Conservation (phyloP, 2,888 invertebrate genomes). For the Strigamia maritima region DNA sequence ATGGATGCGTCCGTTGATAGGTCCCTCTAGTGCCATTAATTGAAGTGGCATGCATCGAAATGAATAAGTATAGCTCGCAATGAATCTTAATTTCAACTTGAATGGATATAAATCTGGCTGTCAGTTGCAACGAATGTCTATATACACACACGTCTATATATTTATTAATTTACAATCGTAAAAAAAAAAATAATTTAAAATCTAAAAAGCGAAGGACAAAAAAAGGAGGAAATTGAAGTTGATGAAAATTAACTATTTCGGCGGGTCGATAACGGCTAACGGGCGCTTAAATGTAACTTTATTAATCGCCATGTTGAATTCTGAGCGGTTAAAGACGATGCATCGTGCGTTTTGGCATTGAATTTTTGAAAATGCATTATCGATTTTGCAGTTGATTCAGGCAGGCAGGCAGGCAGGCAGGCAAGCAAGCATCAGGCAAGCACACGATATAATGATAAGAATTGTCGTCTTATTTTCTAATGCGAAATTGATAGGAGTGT, state of each 20-base stretch:
- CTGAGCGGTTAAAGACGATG: background rate
- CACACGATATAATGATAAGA: no score
- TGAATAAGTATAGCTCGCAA: background rate
- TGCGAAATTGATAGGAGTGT: no score
- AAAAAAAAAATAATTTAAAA: no score
- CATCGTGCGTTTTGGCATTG: no score
- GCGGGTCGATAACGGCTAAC: background rate
- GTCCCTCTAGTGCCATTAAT: background rate
- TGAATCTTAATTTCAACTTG: background rate
- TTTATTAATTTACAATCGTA: background rate
- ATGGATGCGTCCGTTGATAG: background rate
- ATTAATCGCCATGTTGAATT: background rate
- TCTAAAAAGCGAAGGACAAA: no score
- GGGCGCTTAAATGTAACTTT: background rate
- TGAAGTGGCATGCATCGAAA: background rate
- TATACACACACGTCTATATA: background rate
- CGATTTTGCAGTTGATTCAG: background rate
- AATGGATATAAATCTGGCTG: background rate
- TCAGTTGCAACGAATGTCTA: background rate
- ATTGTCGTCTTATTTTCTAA: no score
- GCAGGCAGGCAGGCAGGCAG: no score
- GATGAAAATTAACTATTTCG: no score
- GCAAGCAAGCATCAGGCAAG: no score
- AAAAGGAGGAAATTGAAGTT: no score
- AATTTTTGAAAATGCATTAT: no score